Percentiles rank a stretch among this genome's conserved stretches.
Evolutionary conservation across 2,888 invertebrate genomes (phyloP).

Genomic region (Dromius quadrimaculatus): DNA sequence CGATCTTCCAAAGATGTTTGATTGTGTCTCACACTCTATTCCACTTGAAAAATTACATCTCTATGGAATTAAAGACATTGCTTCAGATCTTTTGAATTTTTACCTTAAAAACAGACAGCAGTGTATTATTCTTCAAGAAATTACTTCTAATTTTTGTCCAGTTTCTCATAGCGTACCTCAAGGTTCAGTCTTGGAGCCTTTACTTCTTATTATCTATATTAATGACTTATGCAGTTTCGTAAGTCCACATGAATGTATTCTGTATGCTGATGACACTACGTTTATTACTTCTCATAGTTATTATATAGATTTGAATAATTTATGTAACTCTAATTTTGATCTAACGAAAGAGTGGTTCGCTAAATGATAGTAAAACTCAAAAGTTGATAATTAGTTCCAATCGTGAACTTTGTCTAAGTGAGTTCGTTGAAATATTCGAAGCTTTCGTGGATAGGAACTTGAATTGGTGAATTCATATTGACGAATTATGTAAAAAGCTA

Average conservation of each 20-base stretch:
- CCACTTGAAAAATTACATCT: constrained; percentile 47
- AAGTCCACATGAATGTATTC: not conserved
- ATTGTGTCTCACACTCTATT: constrained; percentile 53
- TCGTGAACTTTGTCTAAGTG: too few relatives aligned
- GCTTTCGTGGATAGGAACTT: too few relatives aligned
- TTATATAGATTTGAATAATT: too few relatives aligned
- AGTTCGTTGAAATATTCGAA: too few relatives aligned
- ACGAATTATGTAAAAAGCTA: too few relatives aligned
- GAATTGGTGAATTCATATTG: too few relatives aligned
- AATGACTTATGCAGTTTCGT: constrained; percentile 52
- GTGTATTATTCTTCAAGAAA: constrained; percentile 53
- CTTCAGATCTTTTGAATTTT: constrained; percentile 53
- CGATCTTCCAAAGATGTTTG: constrained; percentile 53
- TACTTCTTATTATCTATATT: constrained; percentile 54
- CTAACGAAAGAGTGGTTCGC: too few relatives aligned
- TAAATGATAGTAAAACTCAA: too few relatives aligned
- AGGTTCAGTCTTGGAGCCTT: constrained; percentile 55
- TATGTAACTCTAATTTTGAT: too few relatives aligned
- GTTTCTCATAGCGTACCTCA: constrained; percentile 55
- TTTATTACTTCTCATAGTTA: not conserved
- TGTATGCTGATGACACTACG: constrained; percentile 15
- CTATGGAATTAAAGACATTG: constrained; percentile 52
- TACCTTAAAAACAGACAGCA: constrained; percentile 54
- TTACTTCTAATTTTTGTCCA: constrained; percentile 19
- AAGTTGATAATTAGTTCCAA: too few relatives aligned